phyloP scores from a whole-genome alignment of 2,797 vertebrate genomes.

The Potorous gilbertii region DNA sequence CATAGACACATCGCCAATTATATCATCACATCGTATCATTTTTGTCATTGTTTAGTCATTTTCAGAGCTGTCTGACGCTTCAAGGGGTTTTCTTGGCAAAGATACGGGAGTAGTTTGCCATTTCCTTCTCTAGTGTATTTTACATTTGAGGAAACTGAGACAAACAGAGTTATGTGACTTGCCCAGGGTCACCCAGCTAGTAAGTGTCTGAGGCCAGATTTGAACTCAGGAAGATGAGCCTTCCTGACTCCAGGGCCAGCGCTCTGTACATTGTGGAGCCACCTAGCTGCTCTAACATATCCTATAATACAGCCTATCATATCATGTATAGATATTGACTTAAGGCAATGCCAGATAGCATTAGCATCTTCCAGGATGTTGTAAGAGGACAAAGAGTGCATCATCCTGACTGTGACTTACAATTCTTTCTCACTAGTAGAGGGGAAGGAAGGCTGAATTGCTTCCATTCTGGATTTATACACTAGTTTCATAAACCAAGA shows the following conservation, averaged over 20 bases:
- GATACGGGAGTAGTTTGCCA: background rate
- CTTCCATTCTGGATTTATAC: background rate
- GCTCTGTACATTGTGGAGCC: background rate
- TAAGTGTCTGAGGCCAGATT: background rate
- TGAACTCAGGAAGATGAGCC: background rate
- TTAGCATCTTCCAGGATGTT: background rate
- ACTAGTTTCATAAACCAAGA: background rate
- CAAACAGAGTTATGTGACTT: background rate
- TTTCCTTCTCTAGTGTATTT: background rate
- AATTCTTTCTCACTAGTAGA: background rate
- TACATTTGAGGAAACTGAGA: background rate
- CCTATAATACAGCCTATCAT: background rate
- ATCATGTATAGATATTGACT: background rate
- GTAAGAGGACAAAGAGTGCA: background rate
- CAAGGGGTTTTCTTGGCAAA: background rate
- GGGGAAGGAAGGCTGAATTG: background rate
- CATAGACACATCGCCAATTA: background rate
- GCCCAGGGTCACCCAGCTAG: background rate
- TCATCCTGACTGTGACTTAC: background rate
- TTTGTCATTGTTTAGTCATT: background rate
- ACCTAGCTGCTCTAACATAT: background rate
- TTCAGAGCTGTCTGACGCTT: background rate
- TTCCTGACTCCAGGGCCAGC: background rate
- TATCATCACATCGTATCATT: background rate
- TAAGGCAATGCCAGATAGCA: background rate